Percentiles rank a stretch among this genome's conserved stretches.
phyloP scores from a whole-genome alignment of 2,888 invertebrate species.

The Volucella zonaria region DNA sequence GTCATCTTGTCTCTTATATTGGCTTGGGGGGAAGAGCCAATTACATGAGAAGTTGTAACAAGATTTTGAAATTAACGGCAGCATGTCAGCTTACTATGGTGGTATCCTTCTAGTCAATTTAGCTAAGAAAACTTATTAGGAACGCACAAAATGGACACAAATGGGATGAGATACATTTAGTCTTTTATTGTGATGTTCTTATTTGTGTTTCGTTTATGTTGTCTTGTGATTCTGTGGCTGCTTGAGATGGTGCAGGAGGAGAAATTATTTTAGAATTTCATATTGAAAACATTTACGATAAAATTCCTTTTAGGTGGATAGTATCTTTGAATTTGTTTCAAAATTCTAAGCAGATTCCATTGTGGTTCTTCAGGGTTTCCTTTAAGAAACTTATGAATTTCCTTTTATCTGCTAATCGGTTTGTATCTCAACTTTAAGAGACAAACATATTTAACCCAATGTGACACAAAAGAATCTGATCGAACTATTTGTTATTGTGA shows the following conservation, averaged over 20 bases:
- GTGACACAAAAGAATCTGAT: too few relatives aligned
- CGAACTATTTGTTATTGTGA: too few relatives aligned
- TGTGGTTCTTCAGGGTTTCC: too few relatives aligned
- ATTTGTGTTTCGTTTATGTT: background rate
- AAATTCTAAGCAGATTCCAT: too few relatives aligned
- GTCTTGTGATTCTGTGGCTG: conserved; percentile 9
- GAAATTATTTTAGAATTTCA: conserved; percentile 16
- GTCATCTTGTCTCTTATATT: conserved; percentile 47
- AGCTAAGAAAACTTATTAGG: conserved; percentile 10
- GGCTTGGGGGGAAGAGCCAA: conserved; percentile 34
- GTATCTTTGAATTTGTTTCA: conserved; percentile 10
- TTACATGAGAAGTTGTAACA: conserved; percentile 59
- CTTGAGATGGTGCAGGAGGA: background rate
- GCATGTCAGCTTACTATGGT: conserved; percentile 35
- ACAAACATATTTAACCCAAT: too few relatives aligned
- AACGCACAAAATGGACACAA: conserved; percentile 29
- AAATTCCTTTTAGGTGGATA: conserved; percentile 20
- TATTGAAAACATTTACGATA: conserved; percentile 32
- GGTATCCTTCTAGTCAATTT: conserved; percentile 19
- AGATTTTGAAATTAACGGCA: conserved; percentile 58
- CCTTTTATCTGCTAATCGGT: too few relatives aligned
- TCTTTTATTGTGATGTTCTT: too few relatives aligned
- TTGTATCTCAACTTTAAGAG: too few relatives aligned
- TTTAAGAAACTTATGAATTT: too few relatives aligned
- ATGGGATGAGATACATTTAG: background rate